Conservation (phyloP, 2,888 invertebrate species). For the Sinodicranocentrus sp. region DNA sequence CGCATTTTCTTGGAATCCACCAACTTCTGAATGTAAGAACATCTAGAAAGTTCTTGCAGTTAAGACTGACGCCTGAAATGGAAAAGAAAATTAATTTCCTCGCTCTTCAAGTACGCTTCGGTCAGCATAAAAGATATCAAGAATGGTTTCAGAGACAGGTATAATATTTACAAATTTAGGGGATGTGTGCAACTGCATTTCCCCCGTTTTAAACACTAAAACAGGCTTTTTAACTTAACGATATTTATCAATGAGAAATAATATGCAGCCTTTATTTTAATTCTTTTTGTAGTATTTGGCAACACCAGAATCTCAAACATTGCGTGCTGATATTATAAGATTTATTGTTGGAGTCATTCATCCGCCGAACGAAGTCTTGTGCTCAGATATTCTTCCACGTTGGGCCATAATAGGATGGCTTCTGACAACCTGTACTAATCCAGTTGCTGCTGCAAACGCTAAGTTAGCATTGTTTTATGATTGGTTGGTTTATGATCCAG, state of each 20-base stretch:
- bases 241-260: no score
- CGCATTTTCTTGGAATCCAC: conserved; percentile 88
- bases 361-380: conserved; percentile 93
- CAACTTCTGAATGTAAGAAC: conserved; percentile 91
- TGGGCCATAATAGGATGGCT: conserved; percentile 98
- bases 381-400: conserved; percentile 96
- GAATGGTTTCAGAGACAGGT: conserved; percentile 94
- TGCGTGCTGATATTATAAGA: conserved; percentile 94
- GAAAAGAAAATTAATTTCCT: conserved; percentile 93
- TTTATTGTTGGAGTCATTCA: conserved; percentile 96
- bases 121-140: conserved; percentile 94
- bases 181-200: no score
- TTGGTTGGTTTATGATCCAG: conserved; percentile 94
- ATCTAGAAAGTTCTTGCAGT: conserved; percentile 90
- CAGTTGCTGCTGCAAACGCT: conserved; percentile 92
- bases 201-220: no score
- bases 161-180: no score
- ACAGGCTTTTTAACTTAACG: no score
- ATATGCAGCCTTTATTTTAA: not conserved
- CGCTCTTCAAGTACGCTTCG: conserved; percentile 91
- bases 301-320: conserved; percentile 93
- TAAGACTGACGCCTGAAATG: conserved; percentile 94
- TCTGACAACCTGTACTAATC: conserved; percentile 92
- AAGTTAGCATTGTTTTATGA: conserved; percentile 95
- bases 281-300: conserved; percentile 86